Evolutionary conservation across 2,888 invertebrate species (phyloP).

Genomic region (Abscondita cerata): DNA sequence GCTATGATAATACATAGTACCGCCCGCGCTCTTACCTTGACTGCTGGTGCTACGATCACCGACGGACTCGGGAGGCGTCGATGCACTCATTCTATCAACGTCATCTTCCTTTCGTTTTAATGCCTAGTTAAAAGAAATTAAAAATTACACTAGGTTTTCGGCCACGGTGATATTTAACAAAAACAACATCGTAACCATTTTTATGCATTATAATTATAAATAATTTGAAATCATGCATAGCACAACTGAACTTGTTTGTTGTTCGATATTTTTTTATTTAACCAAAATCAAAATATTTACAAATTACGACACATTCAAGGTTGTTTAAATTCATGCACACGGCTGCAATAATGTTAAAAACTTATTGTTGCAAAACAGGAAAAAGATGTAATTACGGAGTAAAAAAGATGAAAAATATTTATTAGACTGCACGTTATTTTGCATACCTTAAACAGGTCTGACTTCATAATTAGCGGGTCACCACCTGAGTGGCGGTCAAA

Average conservation of each 20-base stretch:
- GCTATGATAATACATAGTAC: conserved; percentile 20
- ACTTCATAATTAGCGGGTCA: not conserved
- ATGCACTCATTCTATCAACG: conserved; percentile 57
- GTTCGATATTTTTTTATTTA: too few species aligned
- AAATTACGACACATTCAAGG: too few species aligned
- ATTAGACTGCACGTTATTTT: not conserved
- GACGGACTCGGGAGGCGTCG: conserved; percentile 60
- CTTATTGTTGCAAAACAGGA: too few species aligned
- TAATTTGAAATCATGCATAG: not conserved
- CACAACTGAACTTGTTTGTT: not conserved
- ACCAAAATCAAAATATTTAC: too few species aligned
- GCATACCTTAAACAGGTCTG: too few species aligned
- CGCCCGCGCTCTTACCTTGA: conserved; percentile 56
- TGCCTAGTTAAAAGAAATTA: conserved; percentile 52
- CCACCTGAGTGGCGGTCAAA: not conserved
- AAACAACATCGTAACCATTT: not conserved
- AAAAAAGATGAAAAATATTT: too few species aligned
- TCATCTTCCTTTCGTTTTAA: conserved; percentile 59
- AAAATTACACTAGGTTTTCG: too few species aligned
- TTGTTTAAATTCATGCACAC: too few species aligned
- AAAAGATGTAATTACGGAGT: too few species aligned
- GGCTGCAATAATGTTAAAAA: too few species aligned
- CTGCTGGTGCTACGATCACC: conserved; percentile 57
- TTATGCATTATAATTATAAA: too few species aligned
- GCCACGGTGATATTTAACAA: too few species aligned